A percentile compares a stretch with the other conserved stretches of the same genome.
Evolutionary conservation across 2,113 vertebrate species (phyloP).

Genomic region (Ifrita kowaldi): DNA sequence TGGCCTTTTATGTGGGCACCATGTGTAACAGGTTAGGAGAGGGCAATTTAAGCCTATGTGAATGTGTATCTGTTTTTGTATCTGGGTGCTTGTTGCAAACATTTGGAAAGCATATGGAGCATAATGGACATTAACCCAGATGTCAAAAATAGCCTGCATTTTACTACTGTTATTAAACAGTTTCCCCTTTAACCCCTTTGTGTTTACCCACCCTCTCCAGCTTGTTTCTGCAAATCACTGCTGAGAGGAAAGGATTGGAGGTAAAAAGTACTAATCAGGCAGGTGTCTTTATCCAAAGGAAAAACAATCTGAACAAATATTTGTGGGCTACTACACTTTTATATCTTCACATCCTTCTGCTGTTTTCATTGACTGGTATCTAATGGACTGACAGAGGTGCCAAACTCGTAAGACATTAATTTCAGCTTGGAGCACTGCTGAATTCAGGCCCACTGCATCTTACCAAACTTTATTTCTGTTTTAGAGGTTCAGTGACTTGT

Average conservation of each 20-base stretch:
- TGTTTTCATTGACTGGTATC: slow-evolving; percentile 40
- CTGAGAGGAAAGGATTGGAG: slow-evolving; percentile 60
- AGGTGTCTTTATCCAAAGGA: slow-evolving; percentile 77
- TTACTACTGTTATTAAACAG: slow-evolving; percentile 85
- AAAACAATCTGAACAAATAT: slow-evolving; percentile 72
- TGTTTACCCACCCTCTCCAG: slow-evolving; percentile 77
- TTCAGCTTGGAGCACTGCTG: not conserved
- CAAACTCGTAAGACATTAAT: not conserved
- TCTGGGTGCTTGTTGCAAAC: slow-evolving; percentile 75
- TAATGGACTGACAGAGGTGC: slow-evolving; percentile 1
- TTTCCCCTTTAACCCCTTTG: slow-evolving; percentile 79
- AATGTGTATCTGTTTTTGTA: slow-evolving; percentile 79
- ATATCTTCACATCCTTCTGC: slow-evolving; percentile 49
- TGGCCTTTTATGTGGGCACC: slow-evolving; percentile 67
- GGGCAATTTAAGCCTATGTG: slow-evolving; percentile 61
- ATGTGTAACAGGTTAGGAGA: slow-evolving; percentile 67
- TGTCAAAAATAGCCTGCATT: slow-evolving; percentile 82
- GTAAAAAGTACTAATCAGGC: slow-evolving; percentile 70
- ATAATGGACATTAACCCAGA: slow-evolving; percentile 80
- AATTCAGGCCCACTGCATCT: not conserved
- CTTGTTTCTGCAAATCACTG: slow-evolving; percentile 76
- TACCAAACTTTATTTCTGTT: slow-evolving; percentile 15
- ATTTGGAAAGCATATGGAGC: slow-evolving; percentile 85
- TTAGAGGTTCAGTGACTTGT: slow-evolving; percentile 20
- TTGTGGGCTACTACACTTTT: slow-evolving; percentile 59